Percentiles rank a stretch among this genome's conserved stretches.
phyloP scores from a whole-genome alignment of 2,888 invertebrate species.

The Uloborus plumipes region DNA sequence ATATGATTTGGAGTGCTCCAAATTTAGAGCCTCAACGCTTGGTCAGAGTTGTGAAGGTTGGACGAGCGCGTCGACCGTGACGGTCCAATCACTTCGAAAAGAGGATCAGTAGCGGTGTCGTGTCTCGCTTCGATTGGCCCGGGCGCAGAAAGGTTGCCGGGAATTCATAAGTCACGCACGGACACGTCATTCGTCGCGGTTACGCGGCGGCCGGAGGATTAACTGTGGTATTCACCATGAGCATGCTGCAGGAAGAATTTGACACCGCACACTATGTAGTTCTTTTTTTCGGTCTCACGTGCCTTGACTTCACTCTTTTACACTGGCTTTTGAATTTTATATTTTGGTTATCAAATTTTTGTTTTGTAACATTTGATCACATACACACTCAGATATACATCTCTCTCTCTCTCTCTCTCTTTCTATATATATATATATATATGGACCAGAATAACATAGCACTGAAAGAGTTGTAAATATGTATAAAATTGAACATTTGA shows the following conservation, averaged over 20 bases:
- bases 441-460: too few species aligned
- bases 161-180: conserved; percentile 58
- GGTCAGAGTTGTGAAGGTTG: conserved; percentile 20
- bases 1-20: background rate
- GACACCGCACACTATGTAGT: background rate
- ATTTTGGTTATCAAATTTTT: too few species aligned
- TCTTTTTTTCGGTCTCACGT: background rate
- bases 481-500: too few species aligned
- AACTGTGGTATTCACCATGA: conserved; percentile 1
- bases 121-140: conserved; percentile 55
- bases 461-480: too few species aligned
- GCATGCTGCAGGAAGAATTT: background rate
- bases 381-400: too few species aligned
- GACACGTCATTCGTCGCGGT: conserved; percentile 17
- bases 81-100: conserved; percentile 30
- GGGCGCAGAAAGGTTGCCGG: conserved; percentile 22
- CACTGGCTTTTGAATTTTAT: too few species aligned
- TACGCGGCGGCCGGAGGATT: background rate
- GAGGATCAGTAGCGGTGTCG: conserved; percentile 4
- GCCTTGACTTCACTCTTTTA: background rate
- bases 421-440: too few species aligned
- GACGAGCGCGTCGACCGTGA: conserved; percentile 20
- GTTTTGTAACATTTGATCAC: too few species aligned
- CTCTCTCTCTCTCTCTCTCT: too few species aligned
- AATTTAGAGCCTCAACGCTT: conserved; percentile 47